These are phyloP conservation scores for Pteronotus mesoamericanus DNA, from an alignment of 2,797 vertebrate genomes.

Conservation along the genomic window DNA sequence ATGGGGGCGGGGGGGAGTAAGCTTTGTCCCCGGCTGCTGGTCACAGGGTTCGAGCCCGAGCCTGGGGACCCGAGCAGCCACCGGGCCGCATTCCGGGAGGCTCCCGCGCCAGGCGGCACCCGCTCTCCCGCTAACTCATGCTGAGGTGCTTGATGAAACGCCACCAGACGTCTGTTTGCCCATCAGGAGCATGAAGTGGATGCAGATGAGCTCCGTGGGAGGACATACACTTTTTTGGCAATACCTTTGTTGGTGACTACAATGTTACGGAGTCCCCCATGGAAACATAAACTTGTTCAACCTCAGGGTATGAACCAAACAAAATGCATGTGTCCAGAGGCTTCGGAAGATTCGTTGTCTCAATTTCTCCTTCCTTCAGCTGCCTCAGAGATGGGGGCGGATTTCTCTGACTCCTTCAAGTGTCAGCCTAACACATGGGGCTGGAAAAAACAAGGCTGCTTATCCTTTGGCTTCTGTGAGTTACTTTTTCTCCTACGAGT, in stretches of 20 bases:
- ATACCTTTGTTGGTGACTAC: neutral
- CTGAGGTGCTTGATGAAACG: accelerated
- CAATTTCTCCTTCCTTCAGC: neutral
- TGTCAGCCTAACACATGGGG: accelerated
- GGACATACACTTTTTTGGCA: accelerated
- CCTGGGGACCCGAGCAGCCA: too few relatives aligned
- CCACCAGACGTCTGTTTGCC: accelerated
- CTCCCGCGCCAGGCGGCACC: too few relatives aligned
- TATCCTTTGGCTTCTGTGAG: neutral
- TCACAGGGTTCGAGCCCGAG: neutral
- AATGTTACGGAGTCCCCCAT: accelerated
- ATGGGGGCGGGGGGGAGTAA: neutral
- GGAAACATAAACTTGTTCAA: accelerated
- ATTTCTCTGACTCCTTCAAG: neutral
- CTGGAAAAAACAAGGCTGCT: neutral
- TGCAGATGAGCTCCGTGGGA: accelerated
- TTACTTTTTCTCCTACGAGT: neutral
- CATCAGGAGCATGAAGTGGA: neutral
- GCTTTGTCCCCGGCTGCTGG: accelerated
- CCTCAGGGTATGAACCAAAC: neutral
- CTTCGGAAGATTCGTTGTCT: accelerated
- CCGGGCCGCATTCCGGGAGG: too few relatives aligned
- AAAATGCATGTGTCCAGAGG: neutral
- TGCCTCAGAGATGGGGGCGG: accelerated
- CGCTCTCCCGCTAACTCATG: too few relatives aligned